A percentile compares a stretch with the other conserved stretches of the same genome.
Evolutionary conservation across 2,888 invertebrate species (phyloP).

Genomic region (Conomelus anceps): DNA sequence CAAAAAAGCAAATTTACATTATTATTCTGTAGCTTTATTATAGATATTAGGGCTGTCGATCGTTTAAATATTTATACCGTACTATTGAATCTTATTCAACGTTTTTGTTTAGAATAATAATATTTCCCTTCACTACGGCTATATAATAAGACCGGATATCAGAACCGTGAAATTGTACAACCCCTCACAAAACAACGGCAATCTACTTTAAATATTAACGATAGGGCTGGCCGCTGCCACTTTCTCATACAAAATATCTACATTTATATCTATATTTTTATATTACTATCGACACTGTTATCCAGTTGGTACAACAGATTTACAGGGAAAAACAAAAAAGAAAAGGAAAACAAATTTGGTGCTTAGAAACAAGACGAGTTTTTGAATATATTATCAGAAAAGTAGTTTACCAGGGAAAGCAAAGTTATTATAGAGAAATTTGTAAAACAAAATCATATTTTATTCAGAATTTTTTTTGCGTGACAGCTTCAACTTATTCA

Average conservation of each 20-base stretch:
- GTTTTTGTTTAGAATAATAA: background rate
- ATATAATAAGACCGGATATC: too few relatives aligned
- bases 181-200: background rate
- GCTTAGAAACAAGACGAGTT: background rate
- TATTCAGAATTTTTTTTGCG: background rate
- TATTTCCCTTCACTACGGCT: background rate
- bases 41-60: background rate
- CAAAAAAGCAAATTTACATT: background rate
- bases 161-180: background rate
- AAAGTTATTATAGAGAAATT: background rate
- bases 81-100: background rate
- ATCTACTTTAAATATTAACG: background rate
- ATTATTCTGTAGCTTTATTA: background rate
- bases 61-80: background rate
- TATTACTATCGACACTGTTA: background rate
- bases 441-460: background rate
- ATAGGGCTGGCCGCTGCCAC: background rate
- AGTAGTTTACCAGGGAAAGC: background rate
- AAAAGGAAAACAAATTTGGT: background rate
- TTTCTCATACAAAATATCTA: background rate
- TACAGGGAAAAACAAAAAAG: background rate
- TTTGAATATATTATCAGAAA: background rate
- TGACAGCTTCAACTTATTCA: background rate
- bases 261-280: background rate
- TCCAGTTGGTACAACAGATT: background rate